Base-by-base conservation (phyloP, 2,888 invertebrate genomes). In the Ceriagrion tenellum region DNA sequence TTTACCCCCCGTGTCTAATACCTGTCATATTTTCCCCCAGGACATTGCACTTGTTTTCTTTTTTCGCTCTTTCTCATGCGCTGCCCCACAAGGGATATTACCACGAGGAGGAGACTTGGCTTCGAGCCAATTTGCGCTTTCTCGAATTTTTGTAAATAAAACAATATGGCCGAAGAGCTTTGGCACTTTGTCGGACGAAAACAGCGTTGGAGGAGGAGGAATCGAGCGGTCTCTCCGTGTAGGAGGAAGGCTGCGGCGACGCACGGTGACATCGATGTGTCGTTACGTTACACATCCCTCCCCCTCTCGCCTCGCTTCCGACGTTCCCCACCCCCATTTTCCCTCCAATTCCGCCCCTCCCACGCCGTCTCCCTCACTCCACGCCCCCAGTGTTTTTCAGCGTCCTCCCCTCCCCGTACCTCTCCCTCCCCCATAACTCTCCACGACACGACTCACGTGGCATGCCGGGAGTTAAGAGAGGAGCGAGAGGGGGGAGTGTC, bases 241-340 rank as follows among this genome's bases (percentile, higher is more conserved):
- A 59, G 59, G 13, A 59, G 59, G 1, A 59, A 59, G 16, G 59
- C 59, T 81, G n/a, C 59, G 63, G 18, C 35, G 95, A 40, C 90
- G 47, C n/a, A 56, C 55, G 88, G 63, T 90, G 89, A 63, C 95
- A 95, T 95, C 95, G 95, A 74, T 95, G 95, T 93, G 93, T 95
- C 95, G 95, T 91, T 95, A 95, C 95, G 88, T 88, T 88, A 35
- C 88, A 95, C 88, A 95, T 95, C 59, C 47, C 47, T 47, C 47
- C 47, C 47, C 47, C 47, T 69, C 91, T 88, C 93, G 40, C 88
- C 88, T 63, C 74, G 95, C 88, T 95, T 91, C 90, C 95, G 55
- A 91, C 95, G 95, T 81, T 90, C 90, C 95, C 90, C 81, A 90
- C 55, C 95, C 90, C 69, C 90, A 26, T 74, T 13, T 55, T n/a